Percentiles rank a stretch among this genome's conserved stretches.
Conservation (phyloP, 30 jellyfish, hydroid and myxozoan species). For the Aurelia sp. region DNA sequence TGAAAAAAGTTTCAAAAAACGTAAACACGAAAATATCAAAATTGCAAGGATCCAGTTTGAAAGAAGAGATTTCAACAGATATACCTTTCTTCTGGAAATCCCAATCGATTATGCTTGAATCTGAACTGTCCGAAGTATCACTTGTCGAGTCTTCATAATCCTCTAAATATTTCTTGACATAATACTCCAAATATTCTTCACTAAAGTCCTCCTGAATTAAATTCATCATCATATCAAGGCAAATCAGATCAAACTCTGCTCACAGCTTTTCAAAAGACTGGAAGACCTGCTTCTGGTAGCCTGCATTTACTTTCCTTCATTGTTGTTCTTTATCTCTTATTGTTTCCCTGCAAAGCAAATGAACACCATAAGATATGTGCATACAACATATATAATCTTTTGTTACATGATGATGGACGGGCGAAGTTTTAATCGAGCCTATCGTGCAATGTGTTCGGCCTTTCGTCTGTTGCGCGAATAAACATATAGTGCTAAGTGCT, state of each 20-base stretch:
- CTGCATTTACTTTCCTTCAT: constrained; percentile 5
- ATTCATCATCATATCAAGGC: constrained; percentile 10
- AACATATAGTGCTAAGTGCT: too few species aligned
- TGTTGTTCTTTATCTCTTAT: not conserved
- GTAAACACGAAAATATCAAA: too few species aligned
- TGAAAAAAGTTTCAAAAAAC: too few species aligned
- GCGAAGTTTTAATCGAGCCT: too few species aligned
- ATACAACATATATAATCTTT: too few species aligned
- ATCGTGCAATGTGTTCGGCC: too few species aligned
- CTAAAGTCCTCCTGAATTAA: constrained; percentile 23
- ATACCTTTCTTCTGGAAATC: constrained; percentile 36
- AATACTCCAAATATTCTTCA: constrained; percentile 42
- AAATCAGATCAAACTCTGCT: not conserved
- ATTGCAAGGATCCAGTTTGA: too few species aligned
- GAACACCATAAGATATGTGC: too few species aligned
- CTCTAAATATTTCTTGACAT: constrained; percentile 51
- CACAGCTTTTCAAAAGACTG: not conserved
- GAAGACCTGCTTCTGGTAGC: constrained; percentile 21
- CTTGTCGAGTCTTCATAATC: constrained; percentile 52
- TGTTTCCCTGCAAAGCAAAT: constrained; percentile 13
- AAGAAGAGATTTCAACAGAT: too few species aligned
- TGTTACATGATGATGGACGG: too few species aligned
- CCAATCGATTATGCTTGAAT: constrained; percentile 24
- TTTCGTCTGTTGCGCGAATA: too few species aligned
- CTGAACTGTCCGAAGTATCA: constrained; percentile 49